These are phyloP conservation scores for Cotesia typhae DNA, from an alignment of 1,140 invertebrate species.

Conservation along the genomic window DNA sequence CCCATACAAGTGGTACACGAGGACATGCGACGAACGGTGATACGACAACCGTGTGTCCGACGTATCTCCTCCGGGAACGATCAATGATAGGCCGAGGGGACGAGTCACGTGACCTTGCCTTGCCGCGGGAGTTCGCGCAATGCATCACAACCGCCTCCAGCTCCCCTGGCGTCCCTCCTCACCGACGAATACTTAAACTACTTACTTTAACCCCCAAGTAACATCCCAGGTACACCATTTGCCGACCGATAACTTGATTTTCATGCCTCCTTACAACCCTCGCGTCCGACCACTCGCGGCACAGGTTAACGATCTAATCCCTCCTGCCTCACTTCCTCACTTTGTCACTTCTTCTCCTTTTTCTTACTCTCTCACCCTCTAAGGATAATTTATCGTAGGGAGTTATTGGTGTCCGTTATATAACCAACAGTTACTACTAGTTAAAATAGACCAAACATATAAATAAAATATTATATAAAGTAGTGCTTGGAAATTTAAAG, in stretches of 20 bases:
- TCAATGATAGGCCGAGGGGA: slow-evolving; percentile 63
- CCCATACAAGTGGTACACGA: slow-evolving; percentile 18
- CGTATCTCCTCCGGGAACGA: slow-evolving; percentile 63
- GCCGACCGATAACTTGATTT: slow-evolving; percentile 39
- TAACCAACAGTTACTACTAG: slow-evolving; percentile 48
- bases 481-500: slow-evolving; percentile 55
- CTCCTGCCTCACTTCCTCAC: neutral
- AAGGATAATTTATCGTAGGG: slow-evolving; percentile 26
- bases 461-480: neutral
- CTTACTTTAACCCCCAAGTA: too few relatives aligned
- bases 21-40: slow-evolving; percentile 6
- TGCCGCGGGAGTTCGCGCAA: slow-evolving; percentile 64
- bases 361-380: too few relatives aligned
- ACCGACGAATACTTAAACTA: slow-evolving; percentile 30
- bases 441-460: slow-evolving; percentile 22
- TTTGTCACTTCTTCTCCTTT: too few relatives aligned
- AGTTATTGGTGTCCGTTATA: slow-evolving; percentile 61
- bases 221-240: slow-evolving; percentile 44
- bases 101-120: slow-evolving; percentile 62
- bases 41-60: slow-evolving; percentile 54
- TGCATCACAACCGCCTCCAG: slow-evolving; percentile 65
- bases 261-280: slow-evolving; percentile 4
- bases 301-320: neutral
- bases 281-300: slow-evolving; percentile 5
- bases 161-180: slow-evolving; percentile 50